These are phyloP conservation scores for Hoplostethus atlanticus DNA, from an alignment of 2,797 vertebrate genomes.

Conservation along the genomic window DNA sequence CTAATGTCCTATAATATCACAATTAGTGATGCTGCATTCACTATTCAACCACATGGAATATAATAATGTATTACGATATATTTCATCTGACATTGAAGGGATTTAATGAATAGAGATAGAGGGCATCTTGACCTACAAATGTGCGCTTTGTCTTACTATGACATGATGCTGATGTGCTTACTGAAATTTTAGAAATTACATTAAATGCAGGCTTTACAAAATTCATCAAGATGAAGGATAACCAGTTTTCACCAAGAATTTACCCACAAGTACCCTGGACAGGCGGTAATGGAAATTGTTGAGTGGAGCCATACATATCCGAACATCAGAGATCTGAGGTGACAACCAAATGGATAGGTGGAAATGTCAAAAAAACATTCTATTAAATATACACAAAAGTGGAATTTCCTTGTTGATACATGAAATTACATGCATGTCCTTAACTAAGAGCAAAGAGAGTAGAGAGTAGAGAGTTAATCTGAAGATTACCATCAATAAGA, in stretches of 20 bases:
- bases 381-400: slow-evolving; percentile 2
- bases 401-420: slow-evolving; percentile 32
- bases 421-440: slow-evolving; percentile 11
- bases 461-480: slow-evolving; percentile 21
- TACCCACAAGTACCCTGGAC: background rate
- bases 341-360: too few species aligned
- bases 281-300: slow-evolving; percentile 1
- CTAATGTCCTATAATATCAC: slow-evolving; percentile 25
- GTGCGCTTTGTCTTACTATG: slow-evolving; percentile 4
- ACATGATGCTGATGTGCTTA: slow-evolving; percentile 10
- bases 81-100: slow-evolving; percentile 28
- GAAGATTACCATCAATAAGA: slow-evolving; percentile 43
- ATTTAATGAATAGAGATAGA: slow-evolving; percentile 47
- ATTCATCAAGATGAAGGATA: slow-evolving; percentile 28
- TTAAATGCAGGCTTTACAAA: slow-evolving; percentile 16
- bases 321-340: slow-evolving; percentile 24
- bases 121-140: slow-evolving; percentile 47
- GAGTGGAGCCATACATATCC: background rate
- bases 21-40: slow-evolving; percentile 37
- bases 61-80: slow-evolving; percentile 28
- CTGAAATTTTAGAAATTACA: slow-evolving; percentile 22
- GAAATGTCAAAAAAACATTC: too few species aligned
- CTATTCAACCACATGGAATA: slow-evolving; percentile 30
- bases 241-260: slow-evolving; percentile 27
- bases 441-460: too few species aligned